phyloP scores from a whole-genome alignment of 2,797 vertebrate species.

The Spondyliosoma cantharus region DNA sequence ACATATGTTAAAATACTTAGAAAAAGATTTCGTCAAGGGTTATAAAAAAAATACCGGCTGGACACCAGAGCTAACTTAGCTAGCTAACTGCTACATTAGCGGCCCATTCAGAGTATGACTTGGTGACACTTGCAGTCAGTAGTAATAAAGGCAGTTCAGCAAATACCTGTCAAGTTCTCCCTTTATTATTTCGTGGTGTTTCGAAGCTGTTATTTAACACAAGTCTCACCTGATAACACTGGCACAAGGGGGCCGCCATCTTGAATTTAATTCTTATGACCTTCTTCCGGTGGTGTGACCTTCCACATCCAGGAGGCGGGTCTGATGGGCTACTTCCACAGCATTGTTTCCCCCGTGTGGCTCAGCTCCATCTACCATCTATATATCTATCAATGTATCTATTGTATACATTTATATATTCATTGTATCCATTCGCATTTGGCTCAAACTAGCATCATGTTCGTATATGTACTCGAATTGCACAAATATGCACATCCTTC shows the following conservation, averaged over 20 bases:
- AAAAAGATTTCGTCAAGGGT: neutral
- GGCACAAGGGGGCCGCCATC: slow-evolving; percentile 87
- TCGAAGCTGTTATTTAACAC: neutral
- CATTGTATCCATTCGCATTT: too few species aligned
- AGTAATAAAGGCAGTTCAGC: accelerated
- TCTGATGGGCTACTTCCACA: neutral
- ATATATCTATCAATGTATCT: too few species aligned
- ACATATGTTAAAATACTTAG: too few species aligned
- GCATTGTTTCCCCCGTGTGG: too few species aligned
- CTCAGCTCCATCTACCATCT: too few species aligned
- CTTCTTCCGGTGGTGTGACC: slow-evolving; percentile 77
- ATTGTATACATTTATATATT: too few species aligned
- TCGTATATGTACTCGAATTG: too few species aligned
- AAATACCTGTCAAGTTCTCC: accelerated
- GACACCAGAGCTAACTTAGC: slow-evolving; percentile 42
- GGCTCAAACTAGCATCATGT: too few species aligned
- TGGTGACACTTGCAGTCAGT: accelerated
- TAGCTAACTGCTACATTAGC: slow-evolving; percentile 37
- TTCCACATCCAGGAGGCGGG: slow-evolving; percentile 52
- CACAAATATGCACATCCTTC: too few species aligned
- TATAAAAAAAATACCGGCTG: slow-evolving; percentile 35
- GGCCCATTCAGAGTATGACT: accelerated
- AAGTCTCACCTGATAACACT: slow-evolving; percentile 82
- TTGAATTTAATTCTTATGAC: slow-evolving; percentile 73
- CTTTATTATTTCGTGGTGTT: accelerated